Conservation (phyloP, 1,140 invertebrate species). For the Drosophila virilis region DNA sequence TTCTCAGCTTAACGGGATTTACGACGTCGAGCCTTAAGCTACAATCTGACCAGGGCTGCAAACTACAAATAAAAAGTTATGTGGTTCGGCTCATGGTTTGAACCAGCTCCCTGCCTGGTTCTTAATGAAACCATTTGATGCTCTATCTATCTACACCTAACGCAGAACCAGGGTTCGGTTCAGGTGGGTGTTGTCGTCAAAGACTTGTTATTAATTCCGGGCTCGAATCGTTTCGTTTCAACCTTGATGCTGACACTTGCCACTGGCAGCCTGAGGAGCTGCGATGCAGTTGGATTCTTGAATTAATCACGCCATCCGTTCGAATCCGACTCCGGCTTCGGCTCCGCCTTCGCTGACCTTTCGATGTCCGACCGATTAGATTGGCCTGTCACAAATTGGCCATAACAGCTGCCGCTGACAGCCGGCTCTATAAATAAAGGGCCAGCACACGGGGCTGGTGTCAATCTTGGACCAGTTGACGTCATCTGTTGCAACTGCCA, state of each 20-base stretch:
- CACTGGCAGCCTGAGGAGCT: background rate
- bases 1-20: background rate
- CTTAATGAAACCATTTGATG: too few species aligned
- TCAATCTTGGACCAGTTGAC: slow-evolving; percentile 6
- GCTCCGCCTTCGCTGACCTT: background rate
- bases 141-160: too few species aligned
- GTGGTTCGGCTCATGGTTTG: too few species aligned
- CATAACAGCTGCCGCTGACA: slow-evolving; percentile 5
- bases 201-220: too few species aligned
- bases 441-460: background rate
- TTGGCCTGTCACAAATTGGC: slow-evolving; percentile 11
- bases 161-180: too few species aligned
- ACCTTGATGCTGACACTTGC: too few species aligned
- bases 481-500: slow-evolving; percentile 21
- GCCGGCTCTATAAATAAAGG: slow-evolving; percentile 15
- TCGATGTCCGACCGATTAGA: slow-evolving; percentile 25
- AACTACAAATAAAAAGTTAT: too few species aligned
- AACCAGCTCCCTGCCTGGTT: too few species aligned
- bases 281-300: background rate
- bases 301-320: background rate
- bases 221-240: too few species aligned
- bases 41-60: background rate
- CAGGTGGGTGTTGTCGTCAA: too few species aligned
- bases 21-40: background rate
- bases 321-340: too few species aligned